phyloP scores from a whole-genome alignment of 1,140 invertebrate genomes.

The Saccostrea echinata region DNA sequence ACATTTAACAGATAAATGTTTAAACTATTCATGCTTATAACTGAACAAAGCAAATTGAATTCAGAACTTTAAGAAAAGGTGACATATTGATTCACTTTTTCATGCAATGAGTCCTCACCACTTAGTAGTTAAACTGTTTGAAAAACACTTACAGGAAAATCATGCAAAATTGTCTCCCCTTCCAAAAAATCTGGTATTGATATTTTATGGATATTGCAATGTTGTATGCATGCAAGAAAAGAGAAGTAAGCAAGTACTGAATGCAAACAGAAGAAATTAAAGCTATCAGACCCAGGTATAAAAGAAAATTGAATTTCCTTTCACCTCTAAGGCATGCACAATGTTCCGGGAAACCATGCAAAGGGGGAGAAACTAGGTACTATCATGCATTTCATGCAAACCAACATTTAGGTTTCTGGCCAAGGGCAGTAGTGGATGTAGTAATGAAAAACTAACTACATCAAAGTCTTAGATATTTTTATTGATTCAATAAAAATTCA shows the following conservation, averaged over 20 bases:
- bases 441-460: slow-evolving; percentile 35
- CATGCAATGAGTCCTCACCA: not conserved
- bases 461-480: slow-evolving; percentile 7
- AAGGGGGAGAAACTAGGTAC: not conserved
- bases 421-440: not conserved
- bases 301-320: too few species aligned
- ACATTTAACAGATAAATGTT: not conserved
- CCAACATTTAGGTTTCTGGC: not conserved
- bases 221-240: slow-evolving; percentile 4
- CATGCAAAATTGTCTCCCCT: slow-evolving; percentile 42
- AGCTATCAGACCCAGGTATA: not conserved
- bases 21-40: not conserved
- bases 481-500: slow-evolving; percentile 17
- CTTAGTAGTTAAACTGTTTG: slow-evolving; percentile 8
- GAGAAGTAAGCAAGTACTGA: not conserved
- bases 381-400: not conserved
- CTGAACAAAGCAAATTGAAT: not conserved
- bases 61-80: not conserved
- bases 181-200: not conserved
- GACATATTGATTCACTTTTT: not conserved
- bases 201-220: not conserved
- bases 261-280: not conserved
- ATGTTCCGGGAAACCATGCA: slow-evolving; percentile 2
- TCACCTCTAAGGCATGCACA: not conserved
- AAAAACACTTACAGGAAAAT: slow-evolving; percentile 48